Percentiles rank a stretch among this genome's conserved stretches.
These are phyloP conservation scores for Drosophila aldrichi DNA, from an alignment of 2,888 invertebrate genomes.

Conservation along the genomic window DNA sequence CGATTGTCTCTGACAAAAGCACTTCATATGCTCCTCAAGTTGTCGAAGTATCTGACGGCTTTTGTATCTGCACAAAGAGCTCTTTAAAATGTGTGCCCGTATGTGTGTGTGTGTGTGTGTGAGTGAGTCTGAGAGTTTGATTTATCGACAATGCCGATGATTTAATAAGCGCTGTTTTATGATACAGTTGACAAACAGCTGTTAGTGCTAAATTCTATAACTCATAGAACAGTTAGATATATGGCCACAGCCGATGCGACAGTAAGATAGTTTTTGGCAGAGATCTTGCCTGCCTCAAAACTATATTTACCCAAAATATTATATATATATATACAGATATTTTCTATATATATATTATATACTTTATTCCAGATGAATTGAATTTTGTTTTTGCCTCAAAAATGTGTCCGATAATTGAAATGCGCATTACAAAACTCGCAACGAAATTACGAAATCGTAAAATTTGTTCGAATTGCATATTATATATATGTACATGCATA, in stretches of 20 bases:
- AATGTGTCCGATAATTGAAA: slow-evolving; percentile 36
- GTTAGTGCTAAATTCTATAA: background rate
- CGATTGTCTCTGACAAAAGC: slow-evolving; percentile 59
- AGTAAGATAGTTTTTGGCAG: background rate
- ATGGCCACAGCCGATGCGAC: background rate
- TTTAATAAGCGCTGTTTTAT: slow-evolving; percentile 51
- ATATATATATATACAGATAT: background rate
- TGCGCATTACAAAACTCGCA: slow-evolving; percentile 48
- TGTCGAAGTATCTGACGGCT: slow-evolving; percentile 45
- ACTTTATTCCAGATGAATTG: slow-evolving; percentile 5
- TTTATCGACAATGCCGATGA: slow-evolving; percentile 53
- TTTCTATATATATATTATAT: slow-evolving; percentile 3
- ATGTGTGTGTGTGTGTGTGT: slow-evolving; percentile 14
- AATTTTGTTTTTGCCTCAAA: slow-evolving; percentile 12
- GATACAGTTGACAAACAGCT: slow-evolving; percentile 15
- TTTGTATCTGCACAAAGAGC: slow-evolving; percentile 53
- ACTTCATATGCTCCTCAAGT: slow-evolving; percentile 53
- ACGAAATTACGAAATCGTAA: slow-evolving; percentile 14
- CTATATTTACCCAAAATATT: background rate
- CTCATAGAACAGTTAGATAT: slow-evolving; percentile 1
- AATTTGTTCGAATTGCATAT: slow-evolving; percentile 5
- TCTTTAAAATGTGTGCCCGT: slow-evolving; percentile 13
- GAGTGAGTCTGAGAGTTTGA: slow-evolving; percentile 19
- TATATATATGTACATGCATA: background rate
- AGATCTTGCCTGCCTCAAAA: background rate